Evolutionary conservation across 2,888 invertebrate species (phyloP).

Genomic region (Rhopalosiphum nymphaeae): DNA sequence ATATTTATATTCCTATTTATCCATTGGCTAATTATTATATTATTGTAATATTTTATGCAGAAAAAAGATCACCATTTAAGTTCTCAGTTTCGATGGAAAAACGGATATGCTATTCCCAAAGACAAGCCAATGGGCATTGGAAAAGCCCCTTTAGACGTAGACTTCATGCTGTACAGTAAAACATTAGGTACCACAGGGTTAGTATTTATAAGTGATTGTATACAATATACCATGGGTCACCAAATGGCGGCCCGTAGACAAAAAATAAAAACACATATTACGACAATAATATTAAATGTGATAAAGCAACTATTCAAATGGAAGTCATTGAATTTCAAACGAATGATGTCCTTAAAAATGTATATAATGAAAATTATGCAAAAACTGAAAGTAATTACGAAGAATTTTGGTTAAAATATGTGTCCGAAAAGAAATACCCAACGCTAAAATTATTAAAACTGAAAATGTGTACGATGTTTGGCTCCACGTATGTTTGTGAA

Average conservation of each 20-base stretch:
- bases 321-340: background rate
- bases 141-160: slow-evolving; percentile 74
- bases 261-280: too few relatives aligned
- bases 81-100: slow-evolving; percentile 77
- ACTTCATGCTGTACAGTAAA: slow-evolving; percentile 75
- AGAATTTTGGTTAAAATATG: background rate
- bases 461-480: slow-evolving; percentile 19
- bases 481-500: slow-evolving; percentile 8
- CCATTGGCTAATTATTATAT: background rate
- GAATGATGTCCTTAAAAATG: background rate
- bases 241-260: too few relatives aligned
- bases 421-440: background rate
- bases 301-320: slow-evolving; percentile 14
- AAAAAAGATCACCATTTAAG: slow-evolving; percentile 75
- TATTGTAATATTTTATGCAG: slow-evolving; percentile 66
- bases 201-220: slow-evolving; percentile 28
- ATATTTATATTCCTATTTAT: background rate
- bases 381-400: too few relatives aligned
- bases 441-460: background rate
- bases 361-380: background rate
- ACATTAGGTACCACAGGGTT: slow-evolving; percentile 74
- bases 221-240: too few relatives aligned
- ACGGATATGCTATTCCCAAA: slow-evolving; percentile 78
- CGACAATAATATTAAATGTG: too few relatives aligned
- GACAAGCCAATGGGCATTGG: slow-evolving; percentile 75